Percentiles rank a stretch among this genome's conserved stretches.
phyloP scores from a whole-genome alignment of 2,888 invertebrate species.

The Drosophila suboccidentalis region DNA sequence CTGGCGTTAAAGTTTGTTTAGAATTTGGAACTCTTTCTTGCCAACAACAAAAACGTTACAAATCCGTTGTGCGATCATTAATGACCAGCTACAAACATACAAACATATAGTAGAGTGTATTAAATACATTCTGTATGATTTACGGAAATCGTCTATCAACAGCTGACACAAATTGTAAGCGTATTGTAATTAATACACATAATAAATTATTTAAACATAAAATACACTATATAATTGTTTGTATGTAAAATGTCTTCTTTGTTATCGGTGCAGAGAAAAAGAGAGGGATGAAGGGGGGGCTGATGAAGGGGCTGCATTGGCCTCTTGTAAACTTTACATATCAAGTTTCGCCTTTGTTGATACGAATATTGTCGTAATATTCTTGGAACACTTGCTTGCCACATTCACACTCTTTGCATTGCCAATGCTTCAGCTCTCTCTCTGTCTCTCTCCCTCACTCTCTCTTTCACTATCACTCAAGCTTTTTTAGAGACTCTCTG shows the following conservation, averaged over 20 bases:
- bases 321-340: conserved; percentile 76
- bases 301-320: conserved; percentile 37
- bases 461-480: conserved; percentile 4
- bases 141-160: conserved; percentile 38
- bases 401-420: conserved; percentile 54
- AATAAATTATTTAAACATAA: conserved; percentile 75
- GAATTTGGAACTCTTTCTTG: conserved; percentile 23
- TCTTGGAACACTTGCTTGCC: conserved; percentile 69
- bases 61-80: conserved; percentile 1
- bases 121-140: conserved; percentile 8
- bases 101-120: conserved; percentile 1
- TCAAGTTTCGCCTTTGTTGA: conserved; percentile 64
- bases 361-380: conserved; percentile 44
- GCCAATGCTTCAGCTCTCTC: conserved; percentile 41
- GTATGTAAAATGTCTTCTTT: conserved; percentile 36
- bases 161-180: conserved; percentile 22
- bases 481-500: conserved; percentile 23
- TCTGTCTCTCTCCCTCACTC: conserved; percentile 12
- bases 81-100: not conserved
- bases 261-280: conserved; percentile 36
- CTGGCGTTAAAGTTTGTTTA: conserved; percentile 35
- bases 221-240: conserved; percentile 43
- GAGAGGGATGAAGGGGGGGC: not conserved
- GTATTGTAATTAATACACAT: conserved; percentile 70
- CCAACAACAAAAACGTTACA: no score